Percentiles rank a stretch among this genome's conserved stretches.
These are phyloP conservation scores for Mobula birostris DNA, from an alignment of 2,113 vertebrate genomes.

Conservation along the genomic window DNA sequence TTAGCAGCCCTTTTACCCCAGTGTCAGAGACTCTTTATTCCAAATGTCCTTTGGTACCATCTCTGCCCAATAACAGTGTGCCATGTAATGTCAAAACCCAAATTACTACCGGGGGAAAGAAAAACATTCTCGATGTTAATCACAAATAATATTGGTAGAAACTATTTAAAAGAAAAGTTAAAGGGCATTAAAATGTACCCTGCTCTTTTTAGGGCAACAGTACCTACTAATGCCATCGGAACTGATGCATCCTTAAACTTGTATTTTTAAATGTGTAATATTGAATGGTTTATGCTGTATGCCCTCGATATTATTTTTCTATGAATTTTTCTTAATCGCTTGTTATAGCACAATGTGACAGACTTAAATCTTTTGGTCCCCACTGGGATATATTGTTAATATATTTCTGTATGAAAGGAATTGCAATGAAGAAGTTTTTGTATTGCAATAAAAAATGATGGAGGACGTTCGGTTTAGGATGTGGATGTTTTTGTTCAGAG, in stretches of 20 bases:
- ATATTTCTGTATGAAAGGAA: constrained; percentile 55
- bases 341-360: constrained; percentile 62
- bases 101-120: constrained; percentile 25
- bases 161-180: constrained; percentile 53
- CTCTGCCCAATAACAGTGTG: constrained; percentile 38
- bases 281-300: constrained; percentile 66
- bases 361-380: constrained; percentile 55
- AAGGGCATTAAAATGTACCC: constrained; percentile 53
- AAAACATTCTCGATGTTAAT: constrained; percentile 51
- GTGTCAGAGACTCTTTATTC: constrained; percentile 21
- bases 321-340: constrained; percentile 67
- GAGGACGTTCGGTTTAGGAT: not conserved
- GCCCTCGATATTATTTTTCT: constrained; percentile 98
- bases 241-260: constrained; percentile 54
- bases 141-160: constrained; percentile 67
- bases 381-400: constrained; percentile 58
- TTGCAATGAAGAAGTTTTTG: constrained; percentile 53
- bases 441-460: constrained; percentile 54
- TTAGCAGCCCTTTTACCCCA: not conserved
- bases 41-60: not conserved
- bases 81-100: constrained; percentile 48
- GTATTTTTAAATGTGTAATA: constrained; percentile 86
- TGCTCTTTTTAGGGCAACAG: constrained; percentile 66
- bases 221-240: constrained; percentile 46
- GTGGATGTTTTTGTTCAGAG: constrained; percentile 41